A percentile compares a stretch with the other conserved stretches of the same genome.
These are phyloP conservation scores for Macquaria ambigua DNA, from an alignment of 2,113 vertebrate species.

Conservation along the genomic window DNA sequence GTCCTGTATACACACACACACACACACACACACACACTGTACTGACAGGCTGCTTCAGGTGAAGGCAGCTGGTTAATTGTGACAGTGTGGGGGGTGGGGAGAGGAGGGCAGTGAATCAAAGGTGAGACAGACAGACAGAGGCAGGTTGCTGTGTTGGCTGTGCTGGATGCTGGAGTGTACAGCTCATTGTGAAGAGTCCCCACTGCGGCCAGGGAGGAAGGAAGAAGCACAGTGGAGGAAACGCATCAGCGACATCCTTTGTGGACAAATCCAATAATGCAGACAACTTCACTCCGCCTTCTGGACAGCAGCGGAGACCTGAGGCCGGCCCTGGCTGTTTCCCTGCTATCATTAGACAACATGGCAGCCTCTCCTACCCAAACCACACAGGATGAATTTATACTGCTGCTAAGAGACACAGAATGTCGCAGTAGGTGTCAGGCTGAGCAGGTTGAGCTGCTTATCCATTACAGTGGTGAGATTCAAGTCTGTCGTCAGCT, in stretches of 20 bases:
- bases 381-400: not conserved
- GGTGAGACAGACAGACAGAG: not conserved
- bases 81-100: not conserved
- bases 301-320: not conserved
- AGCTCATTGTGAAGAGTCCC: not conserved
- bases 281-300: constrained; percentile 1
- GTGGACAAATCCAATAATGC: constrained; percentile 22
- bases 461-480: not conserved
- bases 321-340: not conserved
- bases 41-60: not conserved
- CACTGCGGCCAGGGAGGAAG: not conserved
- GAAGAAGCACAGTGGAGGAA: not conserved
- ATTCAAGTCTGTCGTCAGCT: not conserved
- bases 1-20: not conserved
- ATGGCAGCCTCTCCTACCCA: not conserved
- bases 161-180: not conserved
- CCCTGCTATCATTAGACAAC: not conserved
- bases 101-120: not conserved
- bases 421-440: no score
- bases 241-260: constrained; percentile 1
- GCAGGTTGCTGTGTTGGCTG: not conserved
- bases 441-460: not conserved
- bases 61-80: not conserved
- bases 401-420: constrained; percentile 1
- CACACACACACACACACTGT: not conserved